These are phyloP conservation scores for Ridgeia piscesae DNA, from an alignment of 1,140 invertebrate genomes.

Conservation along the genomic window DNA sequence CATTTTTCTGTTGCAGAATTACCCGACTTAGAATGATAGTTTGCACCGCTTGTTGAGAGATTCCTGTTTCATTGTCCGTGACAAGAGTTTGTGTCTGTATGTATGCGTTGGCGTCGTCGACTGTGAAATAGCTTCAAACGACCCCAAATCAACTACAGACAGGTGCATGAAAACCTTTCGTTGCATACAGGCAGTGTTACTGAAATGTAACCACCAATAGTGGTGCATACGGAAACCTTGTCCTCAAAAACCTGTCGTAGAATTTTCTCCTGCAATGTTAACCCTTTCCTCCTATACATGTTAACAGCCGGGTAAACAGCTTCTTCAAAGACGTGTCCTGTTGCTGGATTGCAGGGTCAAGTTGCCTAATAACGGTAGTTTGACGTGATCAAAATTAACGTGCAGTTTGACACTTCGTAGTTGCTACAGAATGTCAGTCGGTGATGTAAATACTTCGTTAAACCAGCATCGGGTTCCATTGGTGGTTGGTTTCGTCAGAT, in stretches of 20 bases:
- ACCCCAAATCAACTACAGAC: neutral
- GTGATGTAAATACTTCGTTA: neutral
- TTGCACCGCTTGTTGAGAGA: neutral
- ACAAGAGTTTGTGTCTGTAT: neutral
- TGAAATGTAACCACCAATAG: neutral
- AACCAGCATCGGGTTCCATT: neutral
- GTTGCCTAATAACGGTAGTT: neutral
- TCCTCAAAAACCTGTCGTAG: too few species aligned
- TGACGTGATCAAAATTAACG: too few species aligned
- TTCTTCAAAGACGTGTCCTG: neutral
- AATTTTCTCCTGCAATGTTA: neutral
- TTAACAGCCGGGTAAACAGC: neutral
- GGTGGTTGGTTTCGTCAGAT: neutral
- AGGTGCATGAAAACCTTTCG: neutral
- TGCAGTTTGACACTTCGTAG: neutral
- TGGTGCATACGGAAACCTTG: too few species aligned
- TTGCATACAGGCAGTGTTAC: neutral
- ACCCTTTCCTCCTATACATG: neutral
- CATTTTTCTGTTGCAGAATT: neutral
- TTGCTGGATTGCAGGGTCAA: neutral
- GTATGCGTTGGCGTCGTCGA: neutral
- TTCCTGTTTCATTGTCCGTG: neutral
- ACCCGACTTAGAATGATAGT: conserved; percentile 1
- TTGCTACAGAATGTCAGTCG: neutral
- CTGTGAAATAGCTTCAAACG: neutral